A percentile compares a stretch with the other conserved stretches of the same genome.
Evolutionary conservation across 2,113 vertebrate genomes (phyloP).

Genomic region (Melanerpes aurifrons): DNA sequence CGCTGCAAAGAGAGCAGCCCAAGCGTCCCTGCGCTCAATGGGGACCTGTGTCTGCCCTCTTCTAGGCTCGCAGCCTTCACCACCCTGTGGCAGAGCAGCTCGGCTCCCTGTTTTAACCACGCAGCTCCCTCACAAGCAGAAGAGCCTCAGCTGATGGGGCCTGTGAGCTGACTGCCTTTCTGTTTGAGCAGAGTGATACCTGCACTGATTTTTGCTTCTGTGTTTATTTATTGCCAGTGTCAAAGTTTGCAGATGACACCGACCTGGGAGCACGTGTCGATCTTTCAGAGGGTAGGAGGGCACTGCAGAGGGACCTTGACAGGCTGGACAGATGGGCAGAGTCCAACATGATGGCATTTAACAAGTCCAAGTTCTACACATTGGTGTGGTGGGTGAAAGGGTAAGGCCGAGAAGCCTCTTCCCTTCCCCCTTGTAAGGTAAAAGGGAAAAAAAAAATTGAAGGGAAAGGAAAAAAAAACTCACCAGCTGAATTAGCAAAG

Average conservation of each 20-base stretch:
- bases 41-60: constrained; percentile 6
- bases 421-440: too few species aligned
- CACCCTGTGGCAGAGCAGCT: neutral
- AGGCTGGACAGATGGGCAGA: too few species aligned
- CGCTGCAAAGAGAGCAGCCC: neutral
- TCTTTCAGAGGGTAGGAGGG: too few species aligned
- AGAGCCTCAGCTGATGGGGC: neutral
- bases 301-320: too few species aligned
- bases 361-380: too few species aligned
- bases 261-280: too few species aligned
- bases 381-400: too few species aligned
- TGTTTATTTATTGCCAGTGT: neutral
- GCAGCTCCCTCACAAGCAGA: neutral
- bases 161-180: neutral
- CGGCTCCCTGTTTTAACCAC: neutral
- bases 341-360: too few species aligned
- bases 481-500: too few species aligned
- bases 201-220: constrained; percentile 10
- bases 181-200: neutral
- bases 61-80: neutral
- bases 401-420: too few species aligned
- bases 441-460: too few species aligned
- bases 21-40: neutral
- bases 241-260: neutral
- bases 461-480: too few species aligned